Conservation (phyloP, 1,140 invertebrate species). For the Cydia amplana region DNA sequence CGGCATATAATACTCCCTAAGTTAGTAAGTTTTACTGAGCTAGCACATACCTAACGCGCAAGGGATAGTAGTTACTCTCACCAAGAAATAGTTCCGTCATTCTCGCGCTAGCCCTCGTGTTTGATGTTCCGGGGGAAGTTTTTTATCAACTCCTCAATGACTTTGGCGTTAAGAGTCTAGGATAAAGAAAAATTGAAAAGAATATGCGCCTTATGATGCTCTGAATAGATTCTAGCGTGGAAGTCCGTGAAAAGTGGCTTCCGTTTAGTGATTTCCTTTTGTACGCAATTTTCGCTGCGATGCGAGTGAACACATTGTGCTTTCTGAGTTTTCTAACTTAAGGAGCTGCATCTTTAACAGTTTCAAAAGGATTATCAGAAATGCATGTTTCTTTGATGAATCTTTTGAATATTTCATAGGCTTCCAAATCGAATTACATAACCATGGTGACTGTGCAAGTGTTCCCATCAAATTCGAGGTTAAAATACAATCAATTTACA, state of each 20-base stretch:
- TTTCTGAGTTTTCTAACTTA: not conserved
- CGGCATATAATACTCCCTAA: not conserved
- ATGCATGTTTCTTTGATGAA: not conserved
- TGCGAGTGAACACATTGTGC: not conserved
- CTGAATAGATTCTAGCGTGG: not conserved
- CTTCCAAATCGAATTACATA: not conserved
- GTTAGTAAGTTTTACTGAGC: not conserved
- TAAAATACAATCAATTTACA: constrained; percentile 32
- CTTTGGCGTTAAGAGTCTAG: not conserved
- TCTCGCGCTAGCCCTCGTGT: not conserved
- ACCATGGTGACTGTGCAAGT: constrained; percentile 1
- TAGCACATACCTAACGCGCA: constrained; percentile 8
- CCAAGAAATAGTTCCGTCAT: not conserved
- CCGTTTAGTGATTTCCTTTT: constrained; percentile 11
- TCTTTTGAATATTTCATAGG: constrained; percentile 3
- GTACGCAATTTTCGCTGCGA: not conserved
- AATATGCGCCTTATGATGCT: constrained; percentile 7
- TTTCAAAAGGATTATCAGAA: not conserved
- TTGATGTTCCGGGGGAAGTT: constrained; percentile 17
- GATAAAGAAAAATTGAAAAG: not conserved
- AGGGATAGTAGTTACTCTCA: not conserved
- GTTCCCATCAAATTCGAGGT: constrained; percentile 20
- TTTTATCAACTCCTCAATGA: constrained; percentile 15
- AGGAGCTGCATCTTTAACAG: not conserved
- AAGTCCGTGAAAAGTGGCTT: not conserved